Evolutionary conservation across 2,113 vertebrate species (phyloP), one percentile per base, ranked within the genome.

Genomic region (Pachypanchax playfairii): DNA sequence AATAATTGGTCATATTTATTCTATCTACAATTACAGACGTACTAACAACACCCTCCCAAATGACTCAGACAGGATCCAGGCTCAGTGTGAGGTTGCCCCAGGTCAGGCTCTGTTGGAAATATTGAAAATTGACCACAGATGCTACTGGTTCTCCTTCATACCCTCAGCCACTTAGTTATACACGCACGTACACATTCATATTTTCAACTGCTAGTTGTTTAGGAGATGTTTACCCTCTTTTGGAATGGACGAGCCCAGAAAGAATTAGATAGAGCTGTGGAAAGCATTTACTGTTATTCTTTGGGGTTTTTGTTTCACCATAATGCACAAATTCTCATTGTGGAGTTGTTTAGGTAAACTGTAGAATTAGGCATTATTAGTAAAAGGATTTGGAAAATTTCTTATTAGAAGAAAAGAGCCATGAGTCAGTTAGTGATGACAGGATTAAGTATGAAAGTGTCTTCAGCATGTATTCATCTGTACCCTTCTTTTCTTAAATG

Each of bases 41-140:
- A 49, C 71, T 70, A 57, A 65, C 63, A 80, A 47, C 63, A 51
- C 29, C 33, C 61, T 50, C 61, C 56, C 67, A 44, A 42, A 81
- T 73, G 70, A 85, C 46, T 77, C 76, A 85, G 68, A 90, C 70
- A 85, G 75, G 81, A 83, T 80, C 84, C 87, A 90, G 84, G 63
- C 85, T 64, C 74, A 69, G 72, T 82, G 71, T 84, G 83, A 82
- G 80, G 63, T 82, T 78, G 81, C 79, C 72, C 64, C 57, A 20
- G 87, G 85, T 89, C 81, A 80, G 63, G 55, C 65, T 68, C 61
- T 68, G 75, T 58, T 87, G 87, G 83, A 89, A 88, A 86, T 75
- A 75, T 82, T 59, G 43, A 49, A 76, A 88, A 87, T 83, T 89
- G 87, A 85, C 85, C 79, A 85, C 87, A 86, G 63, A 86, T 89